Evolutionary conservation across 2,797 vertebrate species (phyloP), one percentile per base, ranked within the genome.

Genomic region (Bradypus variegatus): DNA sequence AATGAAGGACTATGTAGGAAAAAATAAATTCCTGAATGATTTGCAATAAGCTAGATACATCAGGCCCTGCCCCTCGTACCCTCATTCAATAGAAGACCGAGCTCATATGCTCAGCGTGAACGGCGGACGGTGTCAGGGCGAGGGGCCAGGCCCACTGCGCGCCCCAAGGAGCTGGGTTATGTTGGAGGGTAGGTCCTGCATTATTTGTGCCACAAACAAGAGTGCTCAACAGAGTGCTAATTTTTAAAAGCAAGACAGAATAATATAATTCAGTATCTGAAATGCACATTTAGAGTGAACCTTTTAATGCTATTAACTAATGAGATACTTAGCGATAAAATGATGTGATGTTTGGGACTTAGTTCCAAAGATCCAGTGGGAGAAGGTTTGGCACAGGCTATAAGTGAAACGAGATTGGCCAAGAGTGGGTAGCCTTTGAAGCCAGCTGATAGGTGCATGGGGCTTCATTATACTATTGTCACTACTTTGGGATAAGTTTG

Each of bases 271-370:
- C 14, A 78, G 3, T 25, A 41, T 78, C 31, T 70, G 31, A 81
- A 55, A 18, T 81, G 62, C 23, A 21, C 65, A 78, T 82, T 85
- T 84, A 88, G 36, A 89, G 50, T 33, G 48, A 88, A 53, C 29
- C 72, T 94, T 84, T 10, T 79, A 50, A 50, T 76, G 65, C 10
- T 80, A 67, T 25, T 36, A 53, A 18, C 79, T 81, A 41, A 86
- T 84, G 19, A 93, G 58, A 62, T 70, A 78, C 55, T 65, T 73
- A 80, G n/a, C 85, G 73, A 86, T 85, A 70, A 91, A 91, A 78
- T 53, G n/a, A 83, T 83, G 19, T 36, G 16, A 62, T 60, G 18
- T 81, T 90, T 90, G 58, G 58, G 18, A 75, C 69, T 76, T 75
- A 69, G 29, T 70, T 86, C 29, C 60, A 62, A 93, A 79, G 38